Conservation (phyloP, 2,888 invertebrate species). For the Ormyrus labotus region DNA sequence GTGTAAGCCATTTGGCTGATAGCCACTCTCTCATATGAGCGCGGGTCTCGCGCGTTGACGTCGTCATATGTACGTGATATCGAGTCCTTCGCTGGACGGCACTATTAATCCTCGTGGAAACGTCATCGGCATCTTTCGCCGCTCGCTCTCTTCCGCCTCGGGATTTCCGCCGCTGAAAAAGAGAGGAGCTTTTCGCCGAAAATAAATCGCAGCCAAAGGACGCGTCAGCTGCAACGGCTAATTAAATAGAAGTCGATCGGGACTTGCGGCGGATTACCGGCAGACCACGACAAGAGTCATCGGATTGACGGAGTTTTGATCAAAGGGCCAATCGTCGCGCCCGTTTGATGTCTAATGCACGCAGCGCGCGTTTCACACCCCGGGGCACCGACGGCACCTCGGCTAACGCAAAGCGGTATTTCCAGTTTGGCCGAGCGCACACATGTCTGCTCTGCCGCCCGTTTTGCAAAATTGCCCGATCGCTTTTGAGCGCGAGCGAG, state of each 20-base stretch:
- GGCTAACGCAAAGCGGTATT: no score
- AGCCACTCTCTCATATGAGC: conserved; percentile 43
- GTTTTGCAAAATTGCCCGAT: conserved; percentile 5
- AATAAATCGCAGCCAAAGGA: neutral
- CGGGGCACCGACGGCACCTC: neutral
- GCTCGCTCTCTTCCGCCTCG: neutral
- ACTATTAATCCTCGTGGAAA: conserved; percentile 68
- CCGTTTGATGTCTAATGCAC: conserved; percentile 75
- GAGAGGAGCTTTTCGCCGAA: no score
- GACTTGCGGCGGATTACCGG: conserved; percentile 56
- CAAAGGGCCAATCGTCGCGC: conserved; percentile 68
- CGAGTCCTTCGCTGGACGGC: conserved; percentile 58
- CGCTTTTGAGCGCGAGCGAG: conserved; percentile 15
- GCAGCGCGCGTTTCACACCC: conserved; percentile 51
- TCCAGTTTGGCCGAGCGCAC: neutral
- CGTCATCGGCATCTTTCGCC: conserved; percentile 66
- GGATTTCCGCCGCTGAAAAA: no score
- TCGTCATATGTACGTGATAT: conserved; percentile 61
- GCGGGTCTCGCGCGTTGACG: conserved; percentile 59
- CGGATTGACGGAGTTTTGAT: conserved; percentile 66
- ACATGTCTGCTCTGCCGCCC: neutral
- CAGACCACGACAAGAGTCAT: conserved; percentile 72
- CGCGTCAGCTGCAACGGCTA: conserved; percentile 32
- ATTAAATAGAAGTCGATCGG: conserved; percentile 22
- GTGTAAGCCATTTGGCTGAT: conserved; percentile 66